phyloP scores from a whole-genome alignment of 2,888 invertebrate species.

The Sphinx pinastri region DNA sequence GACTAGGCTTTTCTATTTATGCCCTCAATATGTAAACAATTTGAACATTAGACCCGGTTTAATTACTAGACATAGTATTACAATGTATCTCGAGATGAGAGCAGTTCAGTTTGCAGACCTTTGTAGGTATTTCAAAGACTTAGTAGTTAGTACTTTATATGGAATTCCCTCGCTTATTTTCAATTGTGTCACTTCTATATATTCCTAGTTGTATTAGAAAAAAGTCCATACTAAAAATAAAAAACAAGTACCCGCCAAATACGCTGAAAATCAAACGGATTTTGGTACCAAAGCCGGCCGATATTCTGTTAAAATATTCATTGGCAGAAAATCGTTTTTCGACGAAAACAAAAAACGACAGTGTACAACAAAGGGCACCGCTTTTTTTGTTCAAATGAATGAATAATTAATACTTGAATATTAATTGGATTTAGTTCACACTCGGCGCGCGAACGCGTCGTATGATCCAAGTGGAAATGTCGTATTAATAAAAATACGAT shows the following conservation, averaged over 20 bases:
- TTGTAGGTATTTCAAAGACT: no score
- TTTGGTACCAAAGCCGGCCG: background rate
- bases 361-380: conserved; percentile 9
- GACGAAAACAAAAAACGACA: conserved; percentile 18
- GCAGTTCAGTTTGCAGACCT: no score
- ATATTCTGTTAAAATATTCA: conserved; percentile 21
- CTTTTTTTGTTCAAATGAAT: conserved; percentile 23
- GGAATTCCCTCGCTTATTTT: no score
- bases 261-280: background rate
- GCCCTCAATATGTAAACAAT: no score
- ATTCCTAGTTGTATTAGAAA: no score
- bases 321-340: conserved; percentile 21
- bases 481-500: background rate
- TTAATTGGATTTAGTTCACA: conserved; percentile 20
- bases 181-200: no score
- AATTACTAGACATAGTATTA: no score
- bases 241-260: background rate
- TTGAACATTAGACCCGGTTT: no score
- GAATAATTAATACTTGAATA: conserved; percentile 21
- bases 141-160: no score
- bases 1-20: no score
- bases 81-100: no score
- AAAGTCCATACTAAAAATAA: background rate
- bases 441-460: background rate
- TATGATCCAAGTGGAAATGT: background rate